phyloP scores from a whole-genome alignment of 2,797 vertebrate species.

The Synanceia verrucosa region DNA sequence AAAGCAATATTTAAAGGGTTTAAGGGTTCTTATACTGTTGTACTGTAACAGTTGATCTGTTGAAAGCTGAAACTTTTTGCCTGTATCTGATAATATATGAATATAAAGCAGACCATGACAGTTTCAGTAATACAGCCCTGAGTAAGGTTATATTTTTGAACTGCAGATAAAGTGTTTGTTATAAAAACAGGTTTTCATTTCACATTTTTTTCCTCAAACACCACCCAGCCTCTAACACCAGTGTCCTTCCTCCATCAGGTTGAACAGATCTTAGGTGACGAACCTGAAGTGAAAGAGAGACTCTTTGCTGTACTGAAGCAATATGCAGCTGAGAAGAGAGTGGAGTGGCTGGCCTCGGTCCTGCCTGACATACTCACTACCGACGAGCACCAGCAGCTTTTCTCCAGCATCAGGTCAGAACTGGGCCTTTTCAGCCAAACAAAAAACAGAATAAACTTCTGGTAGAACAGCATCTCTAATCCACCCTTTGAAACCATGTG shows the following conservation, averaged over 20 bases:
- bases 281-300: constrained; percentile 89
- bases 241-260: constrained; percentile 79
- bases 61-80: neutral
- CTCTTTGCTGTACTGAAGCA: constrained; percentile 91
- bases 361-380: constrained; percentile 87
- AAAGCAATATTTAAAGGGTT: neutral
- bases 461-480: neutral
- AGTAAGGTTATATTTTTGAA: neutral
- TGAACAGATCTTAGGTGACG: constrained; percentile 88
- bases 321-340: constrained; percentile 90
- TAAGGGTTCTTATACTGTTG: too few species aligned
- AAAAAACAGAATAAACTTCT: neutral
- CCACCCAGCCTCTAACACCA: constrained; percentile 1
- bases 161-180: neutral
- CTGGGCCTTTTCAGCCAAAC: neutral
- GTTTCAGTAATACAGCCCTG: neutral
- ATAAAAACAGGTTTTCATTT: neutral
- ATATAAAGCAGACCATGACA: neutral
- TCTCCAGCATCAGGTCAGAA: constrained; percentile 93
- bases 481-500: neutral
- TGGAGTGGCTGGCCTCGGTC: constrained; percentile 89
- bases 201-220: neutral
- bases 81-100: neutral
- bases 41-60: too few species aligned
- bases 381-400: constrained; percentile 87